Evolutionary conservation across 2,888 invertebrate genomes (phyloP).

Genomic region (Julus scandinavius): DNA sequence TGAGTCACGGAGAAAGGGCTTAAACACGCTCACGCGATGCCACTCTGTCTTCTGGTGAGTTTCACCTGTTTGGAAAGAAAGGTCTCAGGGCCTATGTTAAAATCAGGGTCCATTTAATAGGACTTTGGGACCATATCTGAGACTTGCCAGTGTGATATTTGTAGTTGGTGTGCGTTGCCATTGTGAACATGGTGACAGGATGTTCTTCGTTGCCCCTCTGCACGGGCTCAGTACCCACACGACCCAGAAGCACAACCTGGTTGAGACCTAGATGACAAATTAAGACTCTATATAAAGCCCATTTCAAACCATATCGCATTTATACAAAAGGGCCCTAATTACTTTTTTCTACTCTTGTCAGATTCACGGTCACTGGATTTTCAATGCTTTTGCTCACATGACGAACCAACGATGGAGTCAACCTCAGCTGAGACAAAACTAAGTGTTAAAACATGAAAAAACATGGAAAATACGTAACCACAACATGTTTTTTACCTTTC

Average conservation of each 20-base stretch:
- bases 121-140: neutral
- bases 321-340: neutral
- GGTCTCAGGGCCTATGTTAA: neutral
- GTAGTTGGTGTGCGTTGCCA: slow-evolving; percentile 90
- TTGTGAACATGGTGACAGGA: slow-evolving; percentile 87
- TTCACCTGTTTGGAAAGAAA: slow-evolving; percentile 74
- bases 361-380: neutral
- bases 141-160: slow-evolving; percentile 66
- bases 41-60: slow-evolving; percentile 88
- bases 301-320: neutral
- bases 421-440: neutral
- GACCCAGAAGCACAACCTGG: slow-evolving; percentile 83
- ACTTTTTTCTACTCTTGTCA: neutral
- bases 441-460: neutral
- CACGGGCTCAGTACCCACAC: slow-evolving; percentile 90
- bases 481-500: neutral
- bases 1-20: slow-evolving; percentile 81
- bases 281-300: neutral
- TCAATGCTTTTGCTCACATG: neutral
- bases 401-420: neutral
- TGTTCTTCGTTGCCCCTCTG: slow-evolving; percentile 82
- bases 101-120: neutral
- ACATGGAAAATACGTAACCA: neutral
- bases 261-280: slow-evolving; percentile 75
- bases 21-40: slow-evolving; percentile 90